These are phyloP conservation scores for Sycon ciliatum DNA, from an alignment of 37 sponge, comb jelly and placozoan genomes.

Conservation along the genomic window DNA sequence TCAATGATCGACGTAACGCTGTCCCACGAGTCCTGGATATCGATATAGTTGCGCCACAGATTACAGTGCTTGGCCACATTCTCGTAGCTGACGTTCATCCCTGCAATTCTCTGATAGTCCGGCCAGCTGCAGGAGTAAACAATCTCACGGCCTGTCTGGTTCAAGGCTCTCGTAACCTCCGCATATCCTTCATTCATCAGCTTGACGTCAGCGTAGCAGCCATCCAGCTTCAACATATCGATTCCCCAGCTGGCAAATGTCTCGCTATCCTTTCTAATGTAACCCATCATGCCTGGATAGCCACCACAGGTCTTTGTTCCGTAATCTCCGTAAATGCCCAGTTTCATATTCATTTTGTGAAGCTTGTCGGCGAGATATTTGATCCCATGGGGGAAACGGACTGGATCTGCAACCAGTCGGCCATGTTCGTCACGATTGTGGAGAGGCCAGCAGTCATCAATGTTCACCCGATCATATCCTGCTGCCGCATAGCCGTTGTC, in stretches of 20 bases:
- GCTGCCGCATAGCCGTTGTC: slow-evolving; percentile 52
- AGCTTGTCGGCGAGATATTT: slow-evolving; percentile 60
- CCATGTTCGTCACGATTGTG: slow-evolving; percentile 64
- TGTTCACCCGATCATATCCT: slow-evolving; percentile 76
- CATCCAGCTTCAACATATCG: slow-evolving; percentile 92
- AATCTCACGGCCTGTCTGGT: slow-evolving; percentile 75
- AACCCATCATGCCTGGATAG: slow-evolving; percentile 60
- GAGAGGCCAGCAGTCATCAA: slow-evolving; percentile 89
- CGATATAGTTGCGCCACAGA: slow-evolving; percentile 85
- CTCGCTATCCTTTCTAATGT: slow-evolving; percentile 57
- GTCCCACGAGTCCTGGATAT: slow-evolving; percentile 88
- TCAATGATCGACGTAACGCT: slow-evolving; percentile 71
- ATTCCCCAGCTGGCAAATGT: slow-evolving; percentile 93
- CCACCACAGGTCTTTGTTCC: slow-evolving; percentile 92
- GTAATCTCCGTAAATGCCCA: slow-evolving; percentile 87
- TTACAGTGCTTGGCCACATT: slow-evolving; percentile 65
- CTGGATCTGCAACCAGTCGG: slow-evolving; percentile 67
- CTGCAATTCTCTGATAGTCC: slow-evolving; percentile 48
- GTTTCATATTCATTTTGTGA: slow-evolving; percentile 68
- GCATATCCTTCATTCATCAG: slow-evolving; percentile 61
- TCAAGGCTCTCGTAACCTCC: slow-evolving; percentile 55
- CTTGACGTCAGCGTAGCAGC: slow-evolving; percentile 41
- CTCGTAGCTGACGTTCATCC: slow-evolving; percentile 39
- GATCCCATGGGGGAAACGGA: slow-evolving; percentile 79
- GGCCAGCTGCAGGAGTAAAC: slow-evolving; percentile 98